Conservation (phyloP, 2,888 invertebrate species). For the Drymonia ruficornis region DNA sequence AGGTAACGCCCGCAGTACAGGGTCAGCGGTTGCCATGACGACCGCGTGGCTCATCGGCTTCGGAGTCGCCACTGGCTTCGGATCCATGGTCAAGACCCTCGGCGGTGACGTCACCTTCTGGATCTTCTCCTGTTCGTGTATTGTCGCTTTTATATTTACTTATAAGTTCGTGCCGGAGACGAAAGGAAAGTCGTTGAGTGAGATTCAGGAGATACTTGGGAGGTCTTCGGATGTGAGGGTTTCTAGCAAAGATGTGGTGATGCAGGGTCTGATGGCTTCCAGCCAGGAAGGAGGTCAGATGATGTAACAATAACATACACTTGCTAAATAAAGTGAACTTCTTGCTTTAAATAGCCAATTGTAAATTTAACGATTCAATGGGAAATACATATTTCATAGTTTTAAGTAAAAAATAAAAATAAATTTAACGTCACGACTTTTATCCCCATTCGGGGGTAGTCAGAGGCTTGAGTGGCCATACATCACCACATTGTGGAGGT, state of each 20-base stretch:
- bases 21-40: constrained; percentile 53
- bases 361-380: too few species aligned
- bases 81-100: constrained; percentile 39
- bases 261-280: neutral
- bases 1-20: constrained; percentile 49
- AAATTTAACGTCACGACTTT: too few species aligned
- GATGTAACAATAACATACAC: too few species aligned
- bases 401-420: too few species aligned
- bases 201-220: constrained; percentile 49
- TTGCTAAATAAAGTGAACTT: too few species aligned
- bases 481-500: too few species aligned
- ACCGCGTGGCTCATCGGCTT: constrained; percentile 56
- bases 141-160: constrained; percentile 47
- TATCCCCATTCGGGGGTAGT: too few species aligned
- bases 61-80: constrained; percentile 47
- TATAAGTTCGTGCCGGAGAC: constrained; percentile 54
- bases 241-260: neutral
- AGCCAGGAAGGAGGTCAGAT: too few species aligned
- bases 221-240: constrained; percentile 7
- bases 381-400: too few species aligned
- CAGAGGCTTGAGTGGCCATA: too few species aligned
- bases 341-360: too few species aligned
- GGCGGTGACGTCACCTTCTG: constrained; percentile 54
- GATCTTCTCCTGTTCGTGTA: constrained; percentile 46
- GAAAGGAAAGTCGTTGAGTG: constrained; percentile 49